Evolutionary conservation across 1,140 invertebrate species (phyloP).

Genomic region (Cyrtorhinus lividipennis): DNA sequence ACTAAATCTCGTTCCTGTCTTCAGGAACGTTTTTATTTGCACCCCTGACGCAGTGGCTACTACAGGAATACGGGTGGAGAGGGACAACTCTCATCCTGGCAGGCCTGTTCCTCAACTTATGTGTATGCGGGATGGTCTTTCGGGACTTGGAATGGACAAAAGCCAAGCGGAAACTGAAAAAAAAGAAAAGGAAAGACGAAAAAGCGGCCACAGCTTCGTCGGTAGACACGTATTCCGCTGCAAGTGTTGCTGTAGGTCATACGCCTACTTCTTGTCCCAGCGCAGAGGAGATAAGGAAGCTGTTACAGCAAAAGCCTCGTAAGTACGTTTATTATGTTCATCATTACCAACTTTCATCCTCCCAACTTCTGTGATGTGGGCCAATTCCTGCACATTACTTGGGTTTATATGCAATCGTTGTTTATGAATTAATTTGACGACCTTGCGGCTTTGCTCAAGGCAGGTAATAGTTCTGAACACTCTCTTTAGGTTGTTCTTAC

Average conservation of each 20-base stretch:
- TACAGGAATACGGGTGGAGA: constrained; percentile 71
- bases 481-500: too few relatives aligned
- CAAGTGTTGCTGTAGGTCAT: constrained; percentile 33
- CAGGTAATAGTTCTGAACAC: too few relatives aligned
- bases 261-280: constrained; percentile 38
- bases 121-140: constrained; percentile 74
- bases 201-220: constrained; percentile 28
- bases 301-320: constrained; percentile 34
- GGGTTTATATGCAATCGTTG: too few relatives aligned
- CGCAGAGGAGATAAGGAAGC: constrained; percentile 46
- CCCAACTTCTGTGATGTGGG: too few relatives aligned
- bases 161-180: constrained; percentile 40
- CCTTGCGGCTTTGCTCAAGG: too few relatives aligned
- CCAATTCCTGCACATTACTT: too few relatives aligned
- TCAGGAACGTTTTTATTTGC: constrained; percentile 74
- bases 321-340: constrained; percentile 5
- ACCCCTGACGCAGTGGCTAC: constrained; percentile 59
- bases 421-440: too few relatives aligned
- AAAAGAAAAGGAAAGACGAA: constrained; percentile 25
- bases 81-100: constrained; percentile 66
- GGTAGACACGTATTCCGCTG: constrained; percentile 27
- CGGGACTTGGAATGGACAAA: constrained; percentile 64
- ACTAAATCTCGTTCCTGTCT: too few relatives aligned
- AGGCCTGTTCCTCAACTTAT: constrained; percentile 72
- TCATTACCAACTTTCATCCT: too few relatives aligned